Base-by-base conservation (phyloP, 2,888 invertebrate genomes). In the Lepidocyrtoides sp. region DNA sequence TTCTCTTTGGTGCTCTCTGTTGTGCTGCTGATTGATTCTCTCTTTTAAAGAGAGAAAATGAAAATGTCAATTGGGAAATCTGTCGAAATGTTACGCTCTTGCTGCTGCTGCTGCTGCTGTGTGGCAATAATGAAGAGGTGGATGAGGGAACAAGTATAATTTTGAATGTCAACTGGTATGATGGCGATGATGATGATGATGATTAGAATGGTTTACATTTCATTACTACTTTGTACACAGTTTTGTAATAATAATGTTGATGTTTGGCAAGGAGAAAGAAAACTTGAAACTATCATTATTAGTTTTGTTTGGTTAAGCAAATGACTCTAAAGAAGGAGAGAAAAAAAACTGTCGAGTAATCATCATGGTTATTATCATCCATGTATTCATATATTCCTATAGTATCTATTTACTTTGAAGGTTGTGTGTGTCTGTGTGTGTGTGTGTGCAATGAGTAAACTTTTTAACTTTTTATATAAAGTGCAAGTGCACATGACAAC, bases 151-250 rank as follows among this genome's bases (percentile, higher is more conserved):
- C 10, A 5, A 32, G 14, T 48, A 29, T 81, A 81, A 81, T 81
- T 81, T 81, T 81, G 81, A 81, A 81, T 81, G 81, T 81, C 81
- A 81, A 81, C 77, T 77, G 77, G 77, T 77, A n/a, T n/a, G n/a
- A n/a, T n/a, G 41, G 14, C 41, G 75, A 48, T 75, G 23, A 3
- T 41, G 36, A 23, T 44, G 17, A 20, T 44, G 75, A 75, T 75
- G 44, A 48, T 75, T 75, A 36, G 8, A 0, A 51, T 29, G 36
- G 81, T 81, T 81, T 81, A 60, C 81, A 81, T 81, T 81, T 81
- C 57, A 81, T 81, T 81, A 81, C 12, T 57, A 32, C 29, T 12
- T 44, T 8, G 77, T 77, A 51, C 5, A n/a, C 17, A n/a, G n/a
- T n/a, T 36, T 51, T 8, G 17, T 51, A 51, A 77, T 41, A 41